A percentile compares a stretch with the other conserved stretches of the same genome.
phyloP scores from a whole-genome alignment of 92 coral and sea anemone genomes.

The Epizoanthus illoricatus region DNA sequence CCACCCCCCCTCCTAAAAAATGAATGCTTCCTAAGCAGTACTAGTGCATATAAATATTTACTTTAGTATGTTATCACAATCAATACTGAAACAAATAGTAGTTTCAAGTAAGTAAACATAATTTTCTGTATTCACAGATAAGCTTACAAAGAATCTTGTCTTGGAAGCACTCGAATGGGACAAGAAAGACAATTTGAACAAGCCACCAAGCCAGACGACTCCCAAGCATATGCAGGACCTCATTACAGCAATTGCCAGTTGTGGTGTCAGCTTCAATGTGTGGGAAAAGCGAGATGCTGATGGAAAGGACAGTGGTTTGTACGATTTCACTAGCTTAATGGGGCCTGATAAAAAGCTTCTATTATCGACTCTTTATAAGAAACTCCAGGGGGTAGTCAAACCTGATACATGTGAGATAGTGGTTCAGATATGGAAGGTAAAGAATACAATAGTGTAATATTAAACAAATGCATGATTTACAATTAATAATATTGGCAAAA shows the following conservation, averaged over 20 bases:
- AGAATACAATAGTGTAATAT: not conserved
- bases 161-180: conserved; percentile 43
- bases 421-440: conserved; percentile 40
- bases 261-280: conserved; percentile 40
- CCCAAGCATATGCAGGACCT: conserved; percentile 34
- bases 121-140: conserved; percentile 10
- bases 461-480: too few species aligned
- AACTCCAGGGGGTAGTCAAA: conserved; percentile 37
- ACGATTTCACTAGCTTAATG: conserved; percentile 54
- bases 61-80: too few species aligned
- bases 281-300: conserved; percentile 49
- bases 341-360: conserved; percentile 47
- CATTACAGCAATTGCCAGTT: not conserved
- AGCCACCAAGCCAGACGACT: conserved; percentile 36
- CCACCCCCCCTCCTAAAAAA: too few species aligned
- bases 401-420: conserved; percentile 39
- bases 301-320: conserved; percentile 47
- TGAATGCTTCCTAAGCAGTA: too few species aligned
- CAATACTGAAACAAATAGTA: too few species aligned
- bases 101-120: too few species aligned
- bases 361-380: not conserved
- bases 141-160: conserved; percentile 43
- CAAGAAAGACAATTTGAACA: conserved; percentile 38
- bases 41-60: too few species aligned
- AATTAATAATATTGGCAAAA: too few species aligned